phyloP scores from a whole-genome alignment of 2,797 vertebrate species.

The Xenentodon cancila region DNA sequence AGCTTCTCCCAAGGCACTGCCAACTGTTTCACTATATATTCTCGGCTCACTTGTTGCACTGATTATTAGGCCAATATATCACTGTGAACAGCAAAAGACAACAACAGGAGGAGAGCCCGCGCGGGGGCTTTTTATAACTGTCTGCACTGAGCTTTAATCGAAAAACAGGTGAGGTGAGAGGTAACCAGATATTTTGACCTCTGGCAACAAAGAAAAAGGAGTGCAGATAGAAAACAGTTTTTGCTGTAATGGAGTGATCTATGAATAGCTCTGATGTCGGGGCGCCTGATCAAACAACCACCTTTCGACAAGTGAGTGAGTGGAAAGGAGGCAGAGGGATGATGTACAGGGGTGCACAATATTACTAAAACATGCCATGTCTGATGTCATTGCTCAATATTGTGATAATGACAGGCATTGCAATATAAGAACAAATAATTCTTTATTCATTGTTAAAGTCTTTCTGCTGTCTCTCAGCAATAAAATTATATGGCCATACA shows the following conservation, averaged over 20 bases:
- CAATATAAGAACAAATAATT: too few species aligned
- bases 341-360: neutral
- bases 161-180: conserved; percentile 51
- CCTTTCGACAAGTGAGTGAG: conserved; percentile 13
- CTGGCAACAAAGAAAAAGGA: conserved; percentile 11
- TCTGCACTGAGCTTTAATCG: conserved; percentile 42
- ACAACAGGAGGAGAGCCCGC: conserved; percentile 6
- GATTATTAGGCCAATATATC: conserved; percentile 74
- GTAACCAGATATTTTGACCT: conserved; percentile 47
- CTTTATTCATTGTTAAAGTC: too few species aligned
- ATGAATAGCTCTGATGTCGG: conserved; percentile 22
- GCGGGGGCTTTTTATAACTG: conserved; percentile 49
- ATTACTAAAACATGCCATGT: too few species aligned
- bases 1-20: conserved; percentile 43
- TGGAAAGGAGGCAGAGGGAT: neutral
- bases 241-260: conserved; percentile 20
- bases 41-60: conserved; percentile 35
- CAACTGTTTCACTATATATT: conserved; percentile 54
- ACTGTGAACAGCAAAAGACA: conserved; percentile 39
- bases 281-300: conserved; percentile 32
- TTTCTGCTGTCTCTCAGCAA: too few species aligned
- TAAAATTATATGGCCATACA: too few species aligned
- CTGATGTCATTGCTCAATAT: too few species aligned
- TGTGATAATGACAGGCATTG: too few species aligned
- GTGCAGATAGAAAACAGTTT: conserved; percentile 18